Evolutionary conservation across 1,140 invertebrate species (phyloP).

Genomic region (Babylonia areolata): DNA sequence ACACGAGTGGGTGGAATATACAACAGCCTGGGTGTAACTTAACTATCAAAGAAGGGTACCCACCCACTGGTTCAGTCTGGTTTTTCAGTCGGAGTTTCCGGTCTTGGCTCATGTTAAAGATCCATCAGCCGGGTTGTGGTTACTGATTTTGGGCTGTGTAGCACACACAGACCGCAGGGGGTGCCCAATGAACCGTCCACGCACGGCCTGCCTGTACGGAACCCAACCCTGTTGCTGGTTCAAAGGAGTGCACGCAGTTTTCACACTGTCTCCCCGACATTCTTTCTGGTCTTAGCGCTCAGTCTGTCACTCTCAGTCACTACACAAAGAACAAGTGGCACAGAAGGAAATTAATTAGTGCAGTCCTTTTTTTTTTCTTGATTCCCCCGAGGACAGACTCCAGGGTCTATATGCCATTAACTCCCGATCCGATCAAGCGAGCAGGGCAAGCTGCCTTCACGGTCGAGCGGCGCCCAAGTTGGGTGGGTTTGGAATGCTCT

Average conservation of each 20-base stretch:
- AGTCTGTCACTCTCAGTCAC: too few species aligned
- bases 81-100: too few species aligned
- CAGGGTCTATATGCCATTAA: slow-evolving; percentile 7
- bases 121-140: not conserved
- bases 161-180: not conserved
- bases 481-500: not conserved
- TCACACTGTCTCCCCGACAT: not conserved
- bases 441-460: not conserved
- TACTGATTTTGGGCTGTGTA: not conserved
- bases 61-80: too few species aligned
- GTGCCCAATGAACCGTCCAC: not conserved
- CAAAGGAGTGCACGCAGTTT: not conserved
- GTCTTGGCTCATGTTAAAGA: not conserved
- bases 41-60: too few species aligned
- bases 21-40: too few species aligned
- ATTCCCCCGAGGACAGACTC: not conserved
- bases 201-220: not conserved
- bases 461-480: not conserved
- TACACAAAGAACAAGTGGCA: too few species aligned
- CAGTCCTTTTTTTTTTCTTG: not conserved
- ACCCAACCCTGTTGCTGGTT: not conserved
- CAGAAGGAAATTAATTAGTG: too few species aligned
- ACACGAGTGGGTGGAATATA: too few species aligned
- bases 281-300: not conserved
- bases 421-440: not conserved